Base-by-base conservation (phyloP, 2,797 vertebrate species). In the Sebastes oblongus region DNA sequence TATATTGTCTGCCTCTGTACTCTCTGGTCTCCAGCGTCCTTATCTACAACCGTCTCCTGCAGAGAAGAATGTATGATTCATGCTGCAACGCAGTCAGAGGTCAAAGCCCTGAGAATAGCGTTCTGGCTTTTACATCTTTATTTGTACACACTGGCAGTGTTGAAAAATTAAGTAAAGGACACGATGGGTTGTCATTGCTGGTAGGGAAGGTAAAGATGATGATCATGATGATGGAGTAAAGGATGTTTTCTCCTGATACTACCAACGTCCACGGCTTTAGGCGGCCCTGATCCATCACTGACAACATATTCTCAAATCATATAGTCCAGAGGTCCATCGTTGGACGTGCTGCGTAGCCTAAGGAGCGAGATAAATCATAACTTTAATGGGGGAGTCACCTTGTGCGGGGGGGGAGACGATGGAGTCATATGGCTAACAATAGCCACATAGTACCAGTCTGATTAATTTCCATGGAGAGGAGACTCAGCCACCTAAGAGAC, bases 401-500 rank as follows among this genome's bases (percentile, higher is more conserved):
- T 91, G 79, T 75, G 22, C 39, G 27, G n/a, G 39, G 42, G 42
- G 4, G 75, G n/a, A 29, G 75, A 72, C 42, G 61, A 46, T 71
- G 54, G 55, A 78, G 2, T 80, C 70, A 56, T 80, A 66, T 78
- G 59, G 75, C 78, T 88, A 92, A 93, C 90, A 82, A 88, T 90
- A 89, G 84, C 70, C 65, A 59, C 56, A 66, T 78, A 52, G 69
- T 59, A 70, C 69, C 36, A 27, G 30, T 58, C 83, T 93, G 91
- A 95, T 95, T 92, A 86, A 95, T 93, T 80, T 70, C 70, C 66
- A 56, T 65, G 75, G 79, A 84, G 79, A 86, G 58, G 72, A 81
- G 66, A 83, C 84, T 91, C 85, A 92, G 93, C 84, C 86, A 78
- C 58, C 74, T 81, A 84, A 93, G 86, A 86, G 88, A 75, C 66